phyloP scores from a whole-genome alignment of 2,888 invertebrate species.

The Brassicogethes aeneus region DNA sequence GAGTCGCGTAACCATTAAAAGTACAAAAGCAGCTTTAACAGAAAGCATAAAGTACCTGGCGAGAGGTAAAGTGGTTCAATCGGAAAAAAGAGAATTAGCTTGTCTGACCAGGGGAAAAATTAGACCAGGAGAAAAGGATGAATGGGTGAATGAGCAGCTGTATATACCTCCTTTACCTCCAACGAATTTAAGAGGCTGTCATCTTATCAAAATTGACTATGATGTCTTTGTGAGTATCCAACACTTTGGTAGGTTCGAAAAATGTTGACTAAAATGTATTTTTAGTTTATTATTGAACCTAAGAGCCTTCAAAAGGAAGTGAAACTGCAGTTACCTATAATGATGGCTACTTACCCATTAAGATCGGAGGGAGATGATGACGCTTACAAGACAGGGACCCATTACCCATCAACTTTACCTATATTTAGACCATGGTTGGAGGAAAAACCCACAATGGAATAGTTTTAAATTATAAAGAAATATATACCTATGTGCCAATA shows the following conservation, averaged over 20 bases:
- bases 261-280: constrained; percentile 14
- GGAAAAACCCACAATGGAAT: constrained; percentile 49
- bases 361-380: constrained; percentile 56
- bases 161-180: constrained; percentile 92
- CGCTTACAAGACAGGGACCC: constrained; percentile 71
- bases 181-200: constrained; percentile 87
- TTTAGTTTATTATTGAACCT: constrained; percentile 81
- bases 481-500: not conserved
- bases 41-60: constrained; percentile 86
- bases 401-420: constrained; percentile 86
- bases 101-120: constrained; percentile 72
- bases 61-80: constrained; percentile 76
- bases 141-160: constrained; percentile 81
- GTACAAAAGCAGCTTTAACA: constrained; percentile 76
- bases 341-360: constrained; percentile 87
- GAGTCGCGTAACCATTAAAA: constrained; percentile 76
- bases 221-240: constrained; percentile 79
- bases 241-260: not conserved
- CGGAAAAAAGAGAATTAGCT: constrained; percentile 79
- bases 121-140: constrained; percentile 69
- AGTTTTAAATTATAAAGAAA: constrained; percentile 3
- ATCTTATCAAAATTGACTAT: constrained; percentile 87
- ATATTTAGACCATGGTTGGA: constrained; percentile 85
- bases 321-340: constrained; percentile 83
- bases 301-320: constrained; percentile 88